Evolutionary conservation across 2,113 vertebrate species (phyloP).

Genomic region (Empidonax traillii): DNA sequence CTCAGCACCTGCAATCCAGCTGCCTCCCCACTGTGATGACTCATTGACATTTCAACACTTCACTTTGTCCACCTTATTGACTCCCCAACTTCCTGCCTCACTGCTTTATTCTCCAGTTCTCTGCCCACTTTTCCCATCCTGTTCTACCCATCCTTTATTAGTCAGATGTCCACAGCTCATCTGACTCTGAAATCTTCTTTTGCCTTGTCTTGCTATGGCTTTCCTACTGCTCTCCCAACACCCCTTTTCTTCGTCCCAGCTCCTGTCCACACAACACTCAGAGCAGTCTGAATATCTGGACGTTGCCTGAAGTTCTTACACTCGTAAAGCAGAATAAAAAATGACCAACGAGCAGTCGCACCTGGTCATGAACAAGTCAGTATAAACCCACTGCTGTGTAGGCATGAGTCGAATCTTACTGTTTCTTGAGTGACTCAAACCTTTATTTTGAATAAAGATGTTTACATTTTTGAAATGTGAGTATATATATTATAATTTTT

Average conservation of each 20-base stretch:
- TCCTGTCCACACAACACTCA: not conserved
- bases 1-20: constrained; percentile 59
- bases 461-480: not conserved
- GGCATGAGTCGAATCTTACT: not conserved
- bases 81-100: constrained; percentile 20
- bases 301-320: not conserved
- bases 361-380: not conserved
- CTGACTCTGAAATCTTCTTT: not conserved
- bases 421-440: not conserved
- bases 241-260: not conserved
- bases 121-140: not conserved
- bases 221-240: not conserved
- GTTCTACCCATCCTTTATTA: not conserved
- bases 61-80: constrained; percentile 9
- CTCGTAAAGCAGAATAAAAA: not conserved
- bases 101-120: not conserved
- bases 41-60: constrained; percentile 54
- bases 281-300: not conserved
- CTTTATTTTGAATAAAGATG: not conserved
- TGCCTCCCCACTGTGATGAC: constrained; percentile 3
- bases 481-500: not conserved
- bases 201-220: not conserved
- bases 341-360: not conserved
- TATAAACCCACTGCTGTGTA: not conserved
- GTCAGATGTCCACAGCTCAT: not conserved